These are phyloP conservation scores for Syngnathus scovelli DNA, from an alignment of 2,113 vertebrate species.

Conservation along the genomic window DNA sequence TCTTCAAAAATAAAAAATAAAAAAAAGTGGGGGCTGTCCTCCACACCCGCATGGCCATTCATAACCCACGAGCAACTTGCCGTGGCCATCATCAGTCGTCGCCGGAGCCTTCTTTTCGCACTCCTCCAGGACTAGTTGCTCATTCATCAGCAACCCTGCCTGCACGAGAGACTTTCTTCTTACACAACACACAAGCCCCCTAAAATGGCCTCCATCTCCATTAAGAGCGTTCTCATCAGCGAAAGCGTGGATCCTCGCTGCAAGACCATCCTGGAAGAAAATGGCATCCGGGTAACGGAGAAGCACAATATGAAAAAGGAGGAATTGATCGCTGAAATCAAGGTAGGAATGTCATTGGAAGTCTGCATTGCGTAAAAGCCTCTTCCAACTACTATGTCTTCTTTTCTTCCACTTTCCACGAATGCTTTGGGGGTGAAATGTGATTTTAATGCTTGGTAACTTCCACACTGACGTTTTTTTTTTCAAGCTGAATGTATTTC, in stretches of 20 bases:
- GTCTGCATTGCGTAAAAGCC: neutral
- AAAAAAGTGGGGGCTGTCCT: constrained; percentile 5
- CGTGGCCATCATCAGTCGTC: neutral
- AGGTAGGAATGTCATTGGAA: constrained; percentile 64
- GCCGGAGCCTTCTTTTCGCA: neutral
- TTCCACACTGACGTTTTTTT: neutral
- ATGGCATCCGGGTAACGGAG: constrained; percentile 85
- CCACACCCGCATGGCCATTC: constrained; percentile 23
- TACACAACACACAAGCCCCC: neutral
- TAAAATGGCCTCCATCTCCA: constrained; percentile 76
- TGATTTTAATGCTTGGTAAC: neutral
- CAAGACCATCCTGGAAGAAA: constrained; percentile 78
- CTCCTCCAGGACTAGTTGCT: neutral
- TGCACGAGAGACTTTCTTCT: constrained; percentile 4
- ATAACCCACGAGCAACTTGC: constrained; percentile 33
- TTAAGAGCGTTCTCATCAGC: constrained; percentile 83
- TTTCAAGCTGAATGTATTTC: neutral
- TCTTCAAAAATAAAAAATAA: no score
- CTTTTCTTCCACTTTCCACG: neutral
- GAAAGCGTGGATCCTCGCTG: constrained; percentile 90
- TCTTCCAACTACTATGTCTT: neutral
- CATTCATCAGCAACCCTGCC: constrained; percentile 15
- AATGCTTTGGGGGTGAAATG: neutral
- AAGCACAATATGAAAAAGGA: constrained; percentile 79
- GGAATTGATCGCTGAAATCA: constrained; percentile 82